These are phyloP conservation scores for Lagodon rhomboides DNA, from an alignment of 2,797 vertebrate species.

Conservation along the genomic window DNA sequence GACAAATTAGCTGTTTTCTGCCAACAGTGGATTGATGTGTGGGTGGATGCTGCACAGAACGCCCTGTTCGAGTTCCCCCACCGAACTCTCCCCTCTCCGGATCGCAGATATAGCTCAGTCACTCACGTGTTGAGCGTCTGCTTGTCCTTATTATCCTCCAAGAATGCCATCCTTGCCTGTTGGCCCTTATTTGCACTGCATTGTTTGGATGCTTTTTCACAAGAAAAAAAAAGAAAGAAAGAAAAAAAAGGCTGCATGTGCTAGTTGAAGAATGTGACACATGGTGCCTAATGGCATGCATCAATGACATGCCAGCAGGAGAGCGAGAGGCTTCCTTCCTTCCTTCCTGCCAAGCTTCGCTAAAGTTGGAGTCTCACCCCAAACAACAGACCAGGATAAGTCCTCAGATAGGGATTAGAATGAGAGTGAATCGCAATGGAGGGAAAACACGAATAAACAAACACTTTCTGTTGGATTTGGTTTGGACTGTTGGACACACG, in stretches of 20 bases:
- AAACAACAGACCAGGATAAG: conserved; percentile 70
- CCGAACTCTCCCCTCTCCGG: conserved; percentile 44
- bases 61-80: conserved; percentile 35
- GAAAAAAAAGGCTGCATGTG: conserved; percentile 36
- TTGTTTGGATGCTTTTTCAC: conserved; percentile 46
- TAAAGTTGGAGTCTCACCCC: conserved; percentile 63
- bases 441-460: conserved; percentile 62
- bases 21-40: conserved; percentile 24
- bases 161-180: conserved; percentile 55
- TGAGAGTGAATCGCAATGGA: conserved; percentile 49
- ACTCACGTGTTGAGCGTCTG: conserved; percentile 25
- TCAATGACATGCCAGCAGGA: conserved; percentile 65
- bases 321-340: conserved; percentile 55
- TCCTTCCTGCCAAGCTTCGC: conserved; percentile 62
- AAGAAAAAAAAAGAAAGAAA: background rate
- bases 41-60: conserved; percentile 8
- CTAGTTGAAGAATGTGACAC: conserved; percentile 67
- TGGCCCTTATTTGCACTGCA: conserved; percentile 54
- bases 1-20: conserved; percentile 48
- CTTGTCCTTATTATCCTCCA: conserved; percentile 59
- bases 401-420: conserved; percentile 75
- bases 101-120: conserved; percentile 39
- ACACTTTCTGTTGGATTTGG: conserved; percentile 62
- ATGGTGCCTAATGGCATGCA: conserved; percentile 66
- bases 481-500: conserved; percentile 41